Conservation (phyloP, 2,888 invertebrate species). For the Colletes collaris region DNA sequence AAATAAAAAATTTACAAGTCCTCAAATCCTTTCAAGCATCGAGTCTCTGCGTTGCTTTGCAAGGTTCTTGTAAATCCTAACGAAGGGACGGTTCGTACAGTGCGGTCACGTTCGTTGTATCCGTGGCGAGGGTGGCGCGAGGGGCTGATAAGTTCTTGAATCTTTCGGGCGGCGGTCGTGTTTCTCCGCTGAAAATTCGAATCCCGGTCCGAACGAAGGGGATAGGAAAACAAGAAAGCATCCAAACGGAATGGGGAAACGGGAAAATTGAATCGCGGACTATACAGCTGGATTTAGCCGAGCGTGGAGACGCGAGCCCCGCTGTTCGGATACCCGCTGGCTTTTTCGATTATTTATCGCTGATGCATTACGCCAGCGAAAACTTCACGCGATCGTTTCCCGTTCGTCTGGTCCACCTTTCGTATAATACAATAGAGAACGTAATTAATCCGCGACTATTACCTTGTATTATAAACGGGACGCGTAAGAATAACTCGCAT, state of each 20-base stretch:
- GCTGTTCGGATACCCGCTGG: slow-evolving; percentile 5
- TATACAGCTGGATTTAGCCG: slow-evolving; percentile 36
- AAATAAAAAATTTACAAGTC: not conserved
- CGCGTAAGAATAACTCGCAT: too few species aligned
- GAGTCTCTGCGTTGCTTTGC: not conserved
- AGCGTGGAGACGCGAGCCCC: slow-evolving; percentile 11
- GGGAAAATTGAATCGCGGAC: slow-evolving; percentile 44
- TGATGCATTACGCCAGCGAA: slow-evolving; percentile 7
- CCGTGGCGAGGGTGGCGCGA: not conserved
- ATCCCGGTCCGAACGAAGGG: not conserved
- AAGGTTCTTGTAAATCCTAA: slow-evolving; percentile 40
- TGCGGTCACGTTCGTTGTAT: slow-evolving; percentile 21
- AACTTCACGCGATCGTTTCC: too few species aligned
- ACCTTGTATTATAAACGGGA: too few species aligned
- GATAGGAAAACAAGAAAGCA: not conserved
- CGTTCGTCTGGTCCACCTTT: too few species aligned
- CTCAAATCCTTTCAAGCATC: not conserved
- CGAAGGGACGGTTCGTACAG: slow-evolving; percentile 33
- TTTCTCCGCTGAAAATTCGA: slow-evolving; percentile 24
- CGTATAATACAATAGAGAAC: too few species aligned
- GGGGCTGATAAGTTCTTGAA: slow-evolving; percentile 7
- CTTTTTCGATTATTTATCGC: slow-evolving; percentile 55
- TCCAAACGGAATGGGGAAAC: not conserved
- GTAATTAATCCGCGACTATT: too few species aligned
- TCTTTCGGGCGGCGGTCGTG: slow-evolving; percentile 7